Conservation (phyloP, 2,113 vertebrate genomes). For the Ceyx cyanopectus region DNA sequence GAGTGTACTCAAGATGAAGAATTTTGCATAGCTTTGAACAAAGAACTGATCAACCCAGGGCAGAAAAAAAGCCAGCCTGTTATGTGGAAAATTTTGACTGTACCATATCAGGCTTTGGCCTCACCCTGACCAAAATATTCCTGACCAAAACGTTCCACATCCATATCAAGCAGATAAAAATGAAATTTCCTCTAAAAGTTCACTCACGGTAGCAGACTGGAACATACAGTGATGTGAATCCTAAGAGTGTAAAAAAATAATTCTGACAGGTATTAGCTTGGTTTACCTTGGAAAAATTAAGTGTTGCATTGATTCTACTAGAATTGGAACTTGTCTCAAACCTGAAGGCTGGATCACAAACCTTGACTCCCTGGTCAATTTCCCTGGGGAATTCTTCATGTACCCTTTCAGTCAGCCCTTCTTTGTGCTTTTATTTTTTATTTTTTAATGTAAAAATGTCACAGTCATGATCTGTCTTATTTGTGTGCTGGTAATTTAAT, state of each 20-base stretch:
- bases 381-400: background rate
- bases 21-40: background rate
- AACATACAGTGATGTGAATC: background rate
- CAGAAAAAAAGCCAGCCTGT: background rate
- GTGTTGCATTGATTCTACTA: background rate
- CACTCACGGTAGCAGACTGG: background rate
- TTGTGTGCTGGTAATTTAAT: conserved; percentile 26
- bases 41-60: background rate
- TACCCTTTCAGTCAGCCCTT: conserved; percentile 14
- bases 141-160: background rate
- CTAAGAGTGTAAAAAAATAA: background rate
- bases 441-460: conserved; percentile 19
- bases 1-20: background rate
- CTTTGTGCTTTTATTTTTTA: conserved; percentile 26
- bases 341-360: background rate
- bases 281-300: background rate
- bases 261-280: background rate
- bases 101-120: background rate
- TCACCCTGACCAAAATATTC: background rate
- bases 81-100: background rate
- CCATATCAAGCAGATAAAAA: background rate
- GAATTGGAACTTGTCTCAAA: background rate
- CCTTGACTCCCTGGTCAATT: background rate
- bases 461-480: conserved; percentile 6
- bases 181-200: background rate